Conservation (phyloP, 2,888 invertebrate species). For the Adelphocoris suturalis region DNA sequence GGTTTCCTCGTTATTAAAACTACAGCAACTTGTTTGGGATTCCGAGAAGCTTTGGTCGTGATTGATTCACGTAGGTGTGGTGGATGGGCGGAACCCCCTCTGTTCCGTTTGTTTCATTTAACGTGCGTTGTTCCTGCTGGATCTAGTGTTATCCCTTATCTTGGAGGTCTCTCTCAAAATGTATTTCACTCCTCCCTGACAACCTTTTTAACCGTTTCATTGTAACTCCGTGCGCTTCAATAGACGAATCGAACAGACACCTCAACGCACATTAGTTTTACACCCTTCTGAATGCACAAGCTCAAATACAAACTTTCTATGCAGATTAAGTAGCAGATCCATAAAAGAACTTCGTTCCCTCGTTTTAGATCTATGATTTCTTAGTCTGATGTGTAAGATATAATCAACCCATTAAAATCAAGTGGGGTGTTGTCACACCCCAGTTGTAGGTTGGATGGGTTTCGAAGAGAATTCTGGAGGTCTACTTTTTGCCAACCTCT, state of each 20-base stretch:
- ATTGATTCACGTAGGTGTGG: conserved; percentile 59
- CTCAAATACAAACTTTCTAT: background rate
- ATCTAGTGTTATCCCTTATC: background rate
- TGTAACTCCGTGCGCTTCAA: background rate
- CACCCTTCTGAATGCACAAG: background rate
- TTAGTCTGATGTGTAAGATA: too few relatives aligned
- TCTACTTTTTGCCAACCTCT: too few relatives aligned
- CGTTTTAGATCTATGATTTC: too few relatives aligned
- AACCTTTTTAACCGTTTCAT: conserved; percentile 14
- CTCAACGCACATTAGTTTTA: background rate
- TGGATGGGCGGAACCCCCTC: background rate
- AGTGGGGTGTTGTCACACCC: too few relatives aligned
- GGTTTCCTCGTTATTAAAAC: conserved; percentile 63
- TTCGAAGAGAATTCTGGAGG: too few relatives aligned
- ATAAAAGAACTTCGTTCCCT: too few relatives aligned
- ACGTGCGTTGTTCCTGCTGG: background rate
- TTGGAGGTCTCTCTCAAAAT: background rate
- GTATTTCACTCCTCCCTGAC: background rate
- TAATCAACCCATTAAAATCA: too few relatives aligned
- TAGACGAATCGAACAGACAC: background rate
- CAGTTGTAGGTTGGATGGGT: too few relatives aligned
- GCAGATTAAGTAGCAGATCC: too few relatives aligned
- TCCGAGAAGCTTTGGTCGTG: conserved; percentile 62
- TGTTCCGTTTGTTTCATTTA: conserved; percentile 52
- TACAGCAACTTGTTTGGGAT: conserved; percentile 68